These are phyloP conservation scores for Hippocampus zosterae DNA, from an alignment of 2,113 vertebrate genomes.

Conservation along the genomic window DNA sequence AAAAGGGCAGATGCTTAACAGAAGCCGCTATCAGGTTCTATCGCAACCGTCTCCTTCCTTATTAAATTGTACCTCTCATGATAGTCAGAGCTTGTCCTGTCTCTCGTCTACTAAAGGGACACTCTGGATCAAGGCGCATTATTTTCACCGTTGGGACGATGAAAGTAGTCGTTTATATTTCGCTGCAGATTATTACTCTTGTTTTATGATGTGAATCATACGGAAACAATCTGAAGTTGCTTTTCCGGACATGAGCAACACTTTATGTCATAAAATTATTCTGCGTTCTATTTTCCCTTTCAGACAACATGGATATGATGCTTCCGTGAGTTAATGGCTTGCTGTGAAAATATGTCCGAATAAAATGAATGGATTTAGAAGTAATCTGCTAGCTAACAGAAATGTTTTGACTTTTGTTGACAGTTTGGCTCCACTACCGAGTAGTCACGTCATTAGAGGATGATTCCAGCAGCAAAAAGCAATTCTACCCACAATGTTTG, in stretches of 20 bases:
- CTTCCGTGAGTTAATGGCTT: no score
- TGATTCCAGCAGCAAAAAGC: background rate
- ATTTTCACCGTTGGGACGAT: background rate
- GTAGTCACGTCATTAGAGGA: background rate
- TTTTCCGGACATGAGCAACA: no score
- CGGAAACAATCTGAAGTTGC: no score
- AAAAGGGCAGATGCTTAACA: background rate
- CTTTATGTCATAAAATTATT: no score
- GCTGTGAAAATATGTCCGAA: no score
- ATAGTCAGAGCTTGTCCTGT: background rate
- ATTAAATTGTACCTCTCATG: background rate
- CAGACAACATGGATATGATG: no score
- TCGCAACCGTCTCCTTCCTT: background rate
- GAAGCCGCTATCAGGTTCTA: background rate
- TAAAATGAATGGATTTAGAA: background rate
- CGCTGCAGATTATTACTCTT: no score
- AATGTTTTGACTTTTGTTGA: background rate
- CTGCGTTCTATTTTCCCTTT: no score
- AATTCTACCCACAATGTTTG: background rate
- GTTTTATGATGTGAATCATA: no score
- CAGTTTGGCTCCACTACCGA: no score
- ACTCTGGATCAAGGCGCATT: background rate
- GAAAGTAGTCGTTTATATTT: no score
- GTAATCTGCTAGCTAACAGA: background rate
- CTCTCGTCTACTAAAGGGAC: background rate